Evolutionary conservation across 2,888 invertebrate species (phyloP).

Genomic region (Ceraclea dissimilis): DNA sequence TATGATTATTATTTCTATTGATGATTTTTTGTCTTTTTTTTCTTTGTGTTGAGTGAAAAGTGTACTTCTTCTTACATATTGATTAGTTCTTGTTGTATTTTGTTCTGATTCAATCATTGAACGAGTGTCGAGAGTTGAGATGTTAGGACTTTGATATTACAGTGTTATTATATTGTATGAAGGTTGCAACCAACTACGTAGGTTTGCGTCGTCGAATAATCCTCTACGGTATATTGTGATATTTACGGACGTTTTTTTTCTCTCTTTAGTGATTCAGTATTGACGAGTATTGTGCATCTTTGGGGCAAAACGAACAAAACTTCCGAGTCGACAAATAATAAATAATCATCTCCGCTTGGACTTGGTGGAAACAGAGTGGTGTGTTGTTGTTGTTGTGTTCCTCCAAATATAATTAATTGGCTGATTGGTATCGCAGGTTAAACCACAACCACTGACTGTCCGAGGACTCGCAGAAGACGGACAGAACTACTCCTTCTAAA

Average conservation of each 20-base stretch:
- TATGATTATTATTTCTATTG: no score
- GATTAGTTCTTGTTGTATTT: no score
- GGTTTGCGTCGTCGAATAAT: no score
- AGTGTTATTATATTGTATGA: no score
- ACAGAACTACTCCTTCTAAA: neutral
- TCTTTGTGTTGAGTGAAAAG: neutral
- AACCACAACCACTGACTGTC: slow-evolving; percentile 24
- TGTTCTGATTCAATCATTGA: no score
- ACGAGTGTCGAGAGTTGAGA: no score
- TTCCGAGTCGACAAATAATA: neutral
- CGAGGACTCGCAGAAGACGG: neutral
- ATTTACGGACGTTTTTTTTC: no score
- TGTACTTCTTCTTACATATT: neutral
- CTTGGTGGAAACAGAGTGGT: neutral
- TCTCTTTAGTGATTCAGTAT: no score
- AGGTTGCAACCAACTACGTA: no score
- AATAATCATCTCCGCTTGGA: neutral
- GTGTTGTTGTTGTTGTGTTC: neutral
- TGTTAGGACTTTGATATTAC: no score
- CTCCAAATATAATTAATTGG: neutral
- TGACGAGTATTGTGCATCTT: slow-evolving; percentile 15
- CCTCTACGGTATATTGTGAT: no score
- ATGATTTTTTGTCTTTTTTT: neutral
- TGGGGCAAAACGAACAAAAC: slow-evolving; percentile 9
- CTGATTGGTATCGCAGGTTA: slow-evolving; percentile 18